A percentile compares a stretch with the other conserved stretches of the same genome.
Conservation (phyloP, 2,888 invertebrate genomes). For the Lysandra coridon region DNA sequence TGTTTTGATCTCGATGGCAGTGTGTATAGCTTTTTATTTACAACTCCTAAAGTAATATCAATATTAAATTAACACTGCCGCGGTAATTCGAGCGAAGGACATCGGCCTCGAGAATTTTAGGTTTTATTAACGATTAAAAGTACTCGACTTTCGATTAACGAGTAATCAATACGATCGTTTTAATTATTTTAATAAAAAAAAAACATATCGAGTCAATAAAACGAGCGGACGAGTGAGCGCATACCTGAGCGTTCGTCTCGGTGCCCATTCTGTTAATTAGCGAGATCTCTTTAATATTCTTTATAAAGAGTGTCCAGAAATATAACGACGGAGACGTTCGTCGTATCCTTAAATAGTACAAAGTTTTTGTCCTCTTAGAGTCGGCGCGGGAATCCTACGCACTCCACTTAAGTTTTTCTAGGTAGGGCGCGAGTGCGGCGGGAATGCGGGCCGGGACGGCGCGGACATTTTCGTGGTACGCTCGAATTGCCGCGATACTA, state of each 20-base stretch:
- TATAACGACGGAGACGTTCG: conserved; percentile 40
- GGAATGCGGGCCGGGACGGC: conserved; percentile 38
- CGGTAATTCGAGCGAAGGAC: not conserved
- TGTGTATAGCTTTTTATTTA: not conserved
- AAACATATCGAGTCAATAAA: not conserved
- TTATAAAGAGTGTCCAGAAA: conserved; percentile 37
- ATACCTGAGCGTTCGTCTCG: conserved; percentile 25
- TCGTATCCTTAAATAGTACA: conserved; percentile 41
- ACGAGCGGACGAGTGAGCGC: conserved; percentile 4
- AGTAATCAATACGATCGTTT: conserved; percentile 9
- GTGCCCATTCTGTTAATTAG: conserved; percentile 32
- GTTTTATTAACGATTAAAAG: conserved; percentile 4
- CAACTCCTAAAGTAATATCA: not conserved
- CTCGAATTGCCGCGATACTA: conserved; percentile 31
- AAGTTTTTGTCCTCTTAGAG: conserved; percentile 39
- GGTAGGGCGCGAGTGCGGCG: conserved; percentile 40
- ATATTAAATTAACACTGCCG: not conserved
- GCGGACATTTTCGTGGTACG: conserved; percentile 33
- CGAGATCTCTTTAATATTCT: conserved; percentile 36
- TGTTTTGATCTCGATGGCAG: not conserved
- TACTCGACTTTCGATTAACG: conserved; percentile 16
- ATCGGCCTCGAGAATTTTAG: conserved; percentile 11
- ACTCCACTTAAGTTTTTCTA: conserved; percentile 40
- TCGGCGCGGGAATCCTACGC: conserved; percentile 40
- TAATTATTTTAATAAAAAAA: not conserved